These are phyloP conservation scores for Thera britannica DNA, from an alignment of 2,888 invertebrate genomes.

Conservation along the genomic window DNA sequence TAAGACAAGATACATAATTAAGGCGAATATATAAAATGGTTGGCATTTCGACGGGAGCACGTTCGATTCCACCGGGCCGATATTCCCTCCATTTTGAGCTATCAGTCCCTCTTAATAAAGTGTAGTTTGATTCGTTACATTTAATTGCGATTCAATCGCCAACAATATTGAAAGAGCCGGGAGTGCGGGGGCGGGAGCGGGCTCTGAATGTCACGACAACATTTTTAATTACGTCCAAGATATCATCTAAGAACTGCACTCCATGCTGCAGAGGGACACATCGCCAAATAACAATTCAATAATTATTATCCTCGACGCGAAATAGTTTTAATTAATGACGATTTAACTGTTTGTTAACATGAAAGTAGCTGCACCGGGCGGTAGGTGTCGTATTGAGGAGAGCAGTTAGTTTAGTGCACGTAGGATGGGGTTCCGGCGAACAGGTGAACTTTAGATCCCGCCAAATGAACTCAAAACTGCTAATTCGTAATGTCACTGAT, in stretches of 20 bases:
- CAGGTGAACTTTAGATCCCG: slow-evolving; percentile 17
- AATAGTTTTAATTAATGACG: slow-evolving; percentile 66
- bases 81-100: slow-evolving; percentile 78
- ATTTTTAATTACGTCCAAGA: slow-evolving; percentile 84
- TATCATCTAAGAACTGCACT: slow-evolving; percentile 81
- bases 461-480: slow-evolving; percentile 13
- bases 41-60: slow-evolving; percentile 85
- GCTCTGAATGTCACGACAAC: slow-evolving; percentile 84
- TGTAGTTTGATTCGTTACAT: slow-evolving; percentile 81
- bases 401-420: slow-evolving; percentile 8
- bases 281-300: slow-evolving; percentile 81
- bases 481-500: slow-evolving; percentile 14
- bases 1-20: slow-evolving; percentile 86
- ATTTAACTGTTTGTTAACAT: slow-evolving; percentile 62
- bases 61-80: slow-evolving; percentile 75
- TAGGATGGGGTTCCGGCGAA: slow-evolving; percentile 4
- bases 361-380: slow-evolving; percentile 43
- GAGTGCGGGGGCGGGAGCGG: slow-evolving; percentile 79
- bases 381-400: slow-evolving; percentile 27
- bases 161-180: slow-evolving; percentile 80
- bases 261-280: slow-evolving; percentile 72
- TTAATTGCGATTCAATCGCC: slow-evolving; percentile 84
- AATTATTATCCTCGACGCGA: slow-evolving; percentile 63
- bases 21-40: slow-evolving; percentile 85
- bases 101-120: slow-evolving; percentile 81